These are phyloP conservation scores for Ornithorhynchus anatinus DNA, from an alignment of 2,113 vertebrate species.

Conservation along the genomic window DNA sequence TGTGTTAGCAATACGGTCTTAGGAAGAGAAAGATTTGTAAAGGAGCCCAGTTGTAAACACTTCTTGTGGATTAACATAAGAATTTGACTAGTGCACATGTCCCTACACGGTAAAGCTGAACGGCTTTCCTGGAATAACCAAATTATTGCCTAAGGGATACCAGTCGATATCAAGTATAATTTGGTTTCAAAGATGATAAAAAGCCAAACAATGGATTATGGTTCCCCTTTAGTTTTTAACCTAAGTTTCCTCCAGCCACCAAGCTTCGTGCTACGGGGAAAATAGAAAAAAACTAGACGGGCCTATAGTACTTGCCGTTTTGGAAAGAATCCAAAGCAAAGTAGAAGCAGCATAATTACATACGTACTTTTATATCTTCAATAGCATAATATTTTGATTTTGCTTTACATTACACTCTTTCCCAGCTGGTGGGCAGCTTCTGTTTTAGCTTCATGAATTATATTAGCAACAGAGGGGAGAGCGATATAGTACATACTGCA, in stretches of 20 bases:
- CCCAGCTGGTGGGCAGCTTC: conserved; percentile 59
- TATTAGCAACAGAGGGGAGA: conserved; percentile 33
- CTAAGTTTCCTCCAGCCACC: background rate
- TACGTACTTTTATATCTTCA: conserved; percentile 44
- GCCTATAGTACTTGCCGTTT: conserved; percentile 42
- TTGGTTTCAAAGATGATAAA: background rate
- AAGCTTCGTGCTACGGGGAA: background rate
- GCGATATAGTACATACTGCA: conserved; percentile 21
- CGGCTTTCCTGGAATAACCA: background rate
- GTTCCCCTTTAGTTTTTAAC: background rate
- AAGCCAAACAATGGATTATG: background rate
- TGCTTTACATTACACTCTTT: conserved; percentile 44
- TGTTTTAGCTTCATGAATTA: conserved; percentile 50
- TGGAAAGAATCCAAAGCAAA: conserved; percentile 43
- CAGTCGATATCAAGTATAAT: background rate
- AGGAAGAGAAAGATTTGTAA: conserved; percentile 10
- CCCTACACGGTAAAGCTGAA: background rate
- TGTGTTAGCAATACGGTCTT: conserved; percentile 24
- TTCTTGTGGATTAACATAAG: background rate
- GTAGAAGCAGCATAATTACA: conserved; percentile 39
- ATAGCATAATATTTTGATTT: conserved; percentile 60
- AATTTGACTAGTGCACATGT: background rate
- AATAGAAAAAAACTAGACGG: background rate
- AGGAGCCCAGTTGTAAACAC: conserved; percentile 7
- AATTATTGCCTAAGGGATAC: conserved; percentile 6